phyloP scores from a whole-genome alignment of 2,113 vertebrate species.

The Ailurus styani region DNA sequence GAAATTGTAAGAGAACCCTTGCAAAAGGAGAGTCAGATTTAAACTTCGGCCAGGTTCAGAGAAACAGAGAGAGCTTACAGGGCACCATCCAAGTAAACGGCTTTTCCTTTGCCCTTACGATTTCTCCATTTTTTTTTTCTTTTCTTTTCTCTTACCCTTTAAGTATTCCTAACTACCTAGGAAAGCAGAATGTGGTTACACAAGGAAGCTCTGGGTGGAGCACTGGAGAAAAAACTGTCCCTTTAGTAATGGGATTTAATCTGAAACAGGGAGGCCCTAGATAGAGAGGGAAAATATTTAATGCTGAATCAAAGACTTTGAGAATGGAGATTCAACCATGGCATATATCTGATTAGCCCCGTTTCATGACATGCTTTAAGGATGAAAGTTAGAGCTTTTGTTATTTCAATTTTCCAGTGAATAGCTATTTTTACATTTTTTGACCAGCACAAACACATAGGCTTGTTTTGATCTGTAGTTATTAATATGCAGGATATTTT shows the following conservation, averaged over 20 bases:
- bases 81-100: not conserved
- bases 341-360: fast-evolving
- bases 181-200: not conserved
- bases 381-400: not conserved
- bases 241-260: not conserved
- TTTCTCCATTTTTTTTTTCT: not conserved
- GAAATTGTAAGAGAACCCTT: not conserved
- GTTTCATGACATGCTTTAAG: not conserved
- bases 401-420: not conserved
- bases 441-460: not conserved
- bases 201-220: not conserved
- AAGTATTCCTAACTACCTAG: not conserved
- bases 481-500: not conserved
- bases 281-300: not conserved
- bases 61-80: not conserved
- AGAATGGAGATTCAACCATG: not conserved
- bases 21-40: not conserved
- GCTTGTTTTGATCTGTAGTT: not conserved
- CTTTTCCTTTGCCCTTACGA: not conserved
- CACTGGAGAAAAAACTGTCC: not conserved
- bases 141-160: not conserved
- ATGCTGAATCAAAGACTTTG: not conserved
- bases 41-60: not conserved
- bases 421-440: not conserved
- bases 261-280: not conserved